Evolutionary conservation across 2,888 invertebrate genomes (phyloP).

Genomic region (Dinocampus coccinellae): DNA sequence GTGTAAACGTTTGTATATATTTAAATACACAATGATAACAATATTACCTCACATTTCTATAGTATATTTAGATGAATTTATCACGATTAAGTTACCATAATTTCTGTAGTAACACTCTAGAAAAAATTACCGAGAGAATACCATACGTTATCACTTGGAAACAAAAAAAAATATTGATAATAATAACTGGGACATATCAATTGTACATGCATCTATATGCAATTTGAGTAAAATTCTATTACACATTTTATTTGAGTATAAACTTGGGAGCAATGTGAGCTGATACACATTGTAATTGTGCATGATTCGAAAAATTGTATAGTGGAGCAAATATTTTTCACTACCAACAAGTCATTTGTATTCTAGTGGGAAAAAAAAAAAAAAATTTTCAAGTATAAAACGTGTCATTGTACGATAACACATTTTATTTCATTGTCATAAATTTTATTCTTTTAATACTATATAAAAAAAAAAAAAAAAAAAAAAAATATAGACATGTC

Average conservation of each 20-base stretch:
- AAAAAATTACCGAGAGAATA: not conserved
- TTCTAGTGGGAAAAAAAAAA: not conserved
- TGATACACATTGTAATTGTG: not conserved
- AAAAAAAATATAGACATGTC: too few relatives aligned
- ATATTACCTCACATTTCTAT: not conserved
- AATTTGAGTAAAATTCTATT: too few relatives aligned
- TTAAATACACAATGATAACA: not conserved
- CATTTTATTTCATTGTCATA: too few relatives aligned
- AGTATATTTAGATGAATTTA: not conserved
- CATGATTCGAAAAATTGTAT: not conserved
- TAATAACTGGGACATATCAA: not conserved
- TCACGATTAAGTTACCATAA: not conserved
- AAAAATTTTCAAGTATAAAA: too few relatives aligned
- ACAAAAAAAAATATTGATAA: too few relatives aligned
- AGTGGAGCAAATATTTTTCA: not conserved
- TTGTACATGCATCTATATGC: too few relatives aligned
- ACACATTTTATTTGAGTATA: not conserved
- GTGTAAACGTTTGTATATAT: not conserved
- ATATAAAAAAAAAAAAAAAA: too few relatives aligned
- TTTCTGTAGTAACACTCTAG: not conserved
- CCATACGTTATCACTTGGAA: not conserved
- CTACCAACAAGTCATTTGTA: not conserved
- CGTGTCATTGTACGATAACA: too few relatives aligned
- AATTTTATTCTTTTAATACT: too few relatives aligned
- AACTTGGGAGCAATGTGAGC: not conserved